Evolutionary conservation across 2,888 invertebrate species (phyloP).

Genomic region (Spilosoma lubricipeda): DNA sequence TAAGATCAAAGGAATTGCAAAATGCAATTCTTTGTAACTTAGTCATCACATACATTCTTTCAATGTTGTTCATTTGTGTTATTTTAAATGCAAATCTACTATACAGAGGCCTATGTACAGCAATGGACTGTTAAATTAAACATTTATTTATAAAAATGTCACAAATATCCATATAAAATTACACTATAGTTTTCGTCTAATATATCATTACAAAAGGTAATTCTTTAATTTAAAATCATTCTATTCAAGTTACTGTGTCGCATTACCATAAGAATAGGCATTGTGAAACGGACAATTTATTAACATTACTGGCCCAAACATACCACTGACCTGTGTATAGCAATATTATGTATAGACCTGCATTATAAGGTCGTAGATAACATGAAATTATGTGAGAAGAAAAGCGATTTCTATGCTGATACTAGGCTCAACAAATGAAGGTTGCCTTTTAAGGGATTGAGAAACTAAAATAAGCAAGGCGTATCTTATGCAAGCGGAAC

Average conservation of each 20-base stretch:
- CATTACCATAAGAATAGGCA: slow-evolving; percentile 51
- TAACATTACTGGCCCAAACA: slow-evolving; percentile 51
- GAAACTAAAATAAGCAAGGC: not conserved
- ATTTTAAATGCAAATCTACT: not conserved
- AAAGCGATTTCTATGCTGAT: slow-evolving; percentile 46
- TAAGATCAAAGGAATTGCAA: not conserved
- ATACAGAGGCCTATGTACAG: too few species aligned
- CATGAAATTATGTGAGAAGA: slow-evolving; percentile 45
- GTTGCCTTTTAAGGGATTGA: not conserved
- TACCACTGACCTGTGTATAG: slow-evolving; percentile 41
- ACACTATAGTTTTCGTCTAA: slow-evolving; percentile 18
- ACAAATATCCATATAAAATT: not conserved
- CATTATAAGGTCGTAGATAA: slow-evolving; percentile 30
- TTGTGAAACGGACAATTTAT: slow-evolving; percentile 51
- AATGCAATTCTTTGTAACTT: slow-evolving; percentile 6
- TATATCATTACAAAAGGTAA: slow-evolving; percentile 40
- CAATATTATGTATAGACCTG: slow-evolving; percentile 37
- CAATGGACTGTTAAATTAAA: too few species aligned
- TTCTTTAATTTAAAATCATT: slow-evolving; percentile 52
- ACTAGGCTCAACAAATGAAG: slow-evolving; percentile 7
- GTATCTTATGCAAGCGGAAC: not conserved
- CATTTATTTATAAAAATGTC: not conserved
- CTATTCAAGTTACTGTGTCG: slow-evolving; percentile 48
- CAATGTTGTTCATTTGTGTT: not conserved
- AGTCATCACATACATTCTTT: not conserved